Conservation (phyloP, 2,797 vertebrate genomes). For the Knipowitschia caucasica region DNA sequence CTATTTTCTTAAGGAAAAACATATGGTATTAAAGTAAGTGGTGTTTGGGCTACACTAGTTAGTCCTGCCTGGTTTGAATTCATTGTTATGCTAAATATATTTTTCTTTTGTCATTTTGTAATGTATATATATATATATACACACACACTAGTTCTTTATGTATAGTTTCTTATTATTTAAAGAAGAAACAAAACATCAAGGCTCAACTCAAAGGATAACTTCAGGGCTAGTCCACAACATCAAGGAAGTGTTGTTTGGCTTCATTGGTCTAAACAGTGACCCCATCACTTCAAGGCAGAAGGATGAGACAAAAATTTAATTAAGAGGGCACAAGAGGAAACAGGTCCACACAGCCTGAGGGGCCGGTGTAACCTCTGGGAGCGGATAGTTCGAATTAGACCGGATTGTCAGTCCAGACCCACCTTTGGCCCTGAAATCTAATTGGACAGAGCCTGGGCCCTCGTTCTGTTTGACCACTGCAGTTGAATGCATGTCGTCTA, state of each 20-base stretch:
- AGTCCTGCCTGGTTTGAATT: too few species aligned
- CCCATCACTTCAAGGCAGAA: conserved; percentile 50
- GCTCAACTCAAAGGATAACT: neutral
- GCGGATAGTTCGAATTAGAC: conserved; percentile 75
- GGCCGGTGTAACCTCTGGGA: conserved; percentile 41
- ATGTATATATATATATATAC: too few species aligned
- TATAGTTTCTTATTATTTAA: too few species aligned
- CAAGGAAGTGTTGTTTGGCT: conserved; percentile 15
- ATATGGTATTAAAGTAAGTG: too few species aligned
- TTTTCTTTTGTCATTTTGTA: too few species aligned
- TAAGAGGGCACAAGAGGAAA: conserved; percentile 60
- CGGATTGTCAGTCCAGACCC: conserved; percentile 41
- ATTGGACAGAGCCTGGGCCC: conserved; percentile 14
- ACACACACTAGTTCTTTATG: neutral
- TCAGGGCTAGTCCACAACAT: conserved; percentile 7
- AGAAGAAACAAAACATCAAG: too few species aligned
- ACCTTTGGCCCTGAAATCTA: conserved; percentile 54
- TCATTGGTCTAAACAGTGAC: conserved; percentile 37
- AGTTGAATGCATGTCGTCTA: too few species aligned
- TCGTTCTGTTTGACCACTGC: neutral
- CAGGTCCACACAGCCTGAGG: conserved; percentile 54
- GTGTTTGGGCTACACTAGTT: too few species aligned
- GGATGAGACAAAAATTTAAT: conserved; percentile 62
- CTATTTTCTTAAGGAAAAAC: too few species aligned
- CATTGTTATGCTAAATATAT: too few species aligned